Evolutionary conservation across 2,888 invertebrate genomes (phyloP), one percentile per base, ranked within the genome.

Genomic region (Troilus luridus): DNA sequence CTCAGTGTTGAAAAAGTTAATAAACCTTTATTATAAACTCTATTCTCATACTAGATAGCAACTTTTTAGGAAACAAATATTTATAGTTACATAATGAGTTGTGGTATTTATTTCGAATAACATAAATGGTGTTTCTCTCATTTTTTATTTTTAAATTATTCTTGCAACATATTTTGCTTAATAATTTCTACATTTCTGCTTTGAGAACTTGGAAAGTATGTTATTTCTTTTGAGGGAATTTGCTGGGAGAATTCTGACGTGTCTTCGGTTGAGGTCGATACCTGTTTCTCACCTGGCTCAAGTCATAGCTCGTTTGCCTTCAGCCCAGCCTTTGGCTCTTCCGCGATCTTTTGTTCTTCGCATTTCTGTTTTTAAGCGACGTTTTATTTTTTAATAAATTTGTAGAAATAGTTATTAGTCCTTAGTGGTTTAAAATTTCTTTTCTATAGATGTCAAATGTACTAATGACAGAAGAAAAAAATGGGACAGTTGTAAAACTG

Each of bases 231-330:
- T 7, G 72, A 27, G 27, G 27, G 21, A 17, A 56, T 41, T 81
- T 21, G 14, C n/a, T 56, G 21, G 1, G 56, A 85, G 85, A 85
- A 11, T 56, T 54, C 14, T 9, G 56, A 81, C n/a, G 85, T n/a
- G 56, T 56, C 85, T 8, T 8, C 27, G 2, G 72, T 9, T 77
- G 41, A 41, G 27, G 72, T 77, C 85, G 54, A 58, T 85, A 56
- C 85, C 85, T 54, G 54, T 85, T 85, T 58, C 56, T 85, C 85
- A 85, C 85, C 85, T 85, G 56, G 19, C 21, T 24, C 54, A 21
- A 81, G 81, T 81, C 81, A 56, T 56, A 56, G 85, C 56, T 19
- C 3, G 11, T n/a, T 85, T 56, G 56, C 85, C 85, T 85, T 85
- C 85, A 85, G 56, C 12, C n/a, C 21, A 6, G 56, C 56, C 56